These are phyloP conservation scores for Pogoniulus pusillus DNA, from an alignment of 2,797 vertebrate species.

Conservation along the genomic window DNA sequence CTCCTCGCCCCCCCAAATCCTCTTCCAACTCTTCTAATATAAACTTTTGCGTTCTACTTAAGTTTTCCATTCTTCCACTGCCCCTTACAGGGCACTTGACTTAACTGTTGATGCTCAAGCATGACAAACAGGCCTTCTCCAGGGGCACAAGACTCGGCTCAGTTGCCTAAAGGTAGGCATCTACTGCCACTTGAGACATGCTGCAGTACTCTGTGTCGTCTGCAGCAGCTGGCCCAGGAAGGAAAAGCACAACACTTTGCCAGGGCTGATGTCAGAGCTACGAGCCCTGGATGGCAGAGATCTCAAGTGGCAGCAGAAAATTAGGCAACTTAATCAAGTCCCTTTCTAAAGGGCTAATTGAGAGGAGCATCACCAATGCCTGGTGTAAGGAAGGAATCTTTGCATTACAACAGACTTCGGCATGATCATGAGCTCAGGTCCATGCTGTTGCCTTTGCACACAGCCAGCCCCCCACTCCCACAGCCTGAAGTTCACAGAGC, in stretches of 20 bases:
- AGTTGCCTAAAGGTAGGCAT: not conserved
- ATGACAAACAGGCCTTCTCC: not conserved
- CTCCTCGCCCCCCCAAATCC: too few species aligned
- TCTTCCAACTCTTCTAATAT: not conserved
- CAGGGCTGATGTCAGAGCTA: not conserved
- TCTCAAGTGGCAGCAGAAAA: not conserved
- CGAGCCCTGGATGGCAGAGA: not conserved
- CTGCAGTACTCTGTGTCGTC: not conserved
- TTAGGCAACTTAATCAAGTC: slow-evolving; percentile 39
- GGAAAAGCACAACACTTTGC: not conserved
- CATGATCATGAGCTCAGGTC: not conserved
- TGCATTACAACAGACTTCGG: slow-evolving; percentile 39
- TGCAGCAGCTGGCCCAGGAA: not conserved
- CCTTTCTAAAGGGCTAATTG: slow-evolving; percentile 52
- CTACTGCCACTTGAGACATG: not conserved
- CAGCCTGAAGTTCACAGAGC: rapidly evolving
- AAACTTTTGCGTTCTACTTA: not conserved
- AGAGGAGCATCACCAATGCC: not conserved
- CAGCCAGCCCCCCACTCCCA: not conserved
- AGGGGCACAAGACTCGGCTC: not conserved
- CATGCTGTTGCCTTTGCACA: not conserved
- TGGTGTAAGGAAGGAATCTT: not conserved
- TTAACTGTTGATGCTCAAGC: not conserved
- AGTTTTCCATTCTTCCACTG: not conserved
- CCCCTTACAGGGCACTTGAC: not conserved